These are phyloP conservation scores for Schizopygopsis malacanthus DNA, from an alignment of 2,797 vertebrate genomes.

Conservation along the genomic window DNA sequence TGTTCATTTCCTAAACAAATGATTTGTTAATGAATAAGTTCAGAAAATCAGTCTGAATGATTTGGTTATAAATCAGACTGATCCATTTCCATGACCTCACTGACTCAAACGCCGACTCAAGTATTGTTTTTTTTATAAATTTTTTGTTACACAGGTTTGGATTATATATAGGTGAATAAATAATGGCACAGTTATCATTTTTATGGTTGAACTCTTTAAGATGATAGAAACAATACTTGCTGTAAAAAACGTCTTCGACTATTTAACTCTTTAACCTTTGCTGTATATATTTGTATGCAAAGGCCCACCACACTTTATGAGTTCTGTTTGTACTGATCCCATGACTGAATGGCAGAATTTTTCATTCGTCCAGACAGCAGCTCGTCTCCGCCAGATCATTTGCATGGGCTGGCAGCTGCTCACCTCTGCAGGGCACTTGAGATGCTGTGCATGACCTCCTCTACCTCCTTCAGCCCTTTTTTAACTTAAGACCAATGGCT, in stretches of 20 bases:
- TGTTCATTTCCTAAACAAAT: background rate
- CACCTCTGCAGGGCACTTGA: conserved; percentile 88
- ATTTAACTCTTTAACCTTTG: conserved; percentile 1
- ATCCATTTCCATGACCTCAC: background rate
- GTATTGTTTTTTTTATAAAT: background rate
- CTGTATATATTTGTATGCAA: conserved; percentile 21
- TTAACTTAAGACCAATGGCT: conserved; percentile 94
- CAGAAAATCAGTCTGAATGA: background rate
- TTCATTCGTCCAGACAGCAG: conserved; percentile 21
- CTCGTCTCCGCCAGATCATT: conserved; percentile 76
- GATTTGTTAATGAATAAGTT: background rate
- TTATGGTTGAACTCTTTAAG: background rate
- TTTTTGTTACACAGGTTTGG: background rate
- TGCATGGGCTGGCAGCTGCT: conserved; percentile 86
- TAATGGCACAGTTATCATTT: background rate
- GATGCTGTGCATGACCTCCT: conserved; percentile 87
- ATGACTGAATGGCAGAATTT: conserved; percentile 24
- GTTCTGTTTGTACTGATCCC: conserved; percentile 11
- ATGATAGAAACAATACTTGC: background rate
- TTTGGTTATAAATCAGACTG: background rate
- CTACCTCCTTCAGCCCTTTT: conserved; percentile 85
- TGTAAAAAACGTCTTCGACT: background rate
- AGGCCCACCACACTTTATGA: conserved; percentile 20
- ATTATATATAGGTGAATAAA: background rate
- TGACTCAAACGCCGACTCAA: background rate